Base-by-base conservation (phyloP, 2,113 vertebrate genomes). In the Leucoraja erinaceus region DNA sequence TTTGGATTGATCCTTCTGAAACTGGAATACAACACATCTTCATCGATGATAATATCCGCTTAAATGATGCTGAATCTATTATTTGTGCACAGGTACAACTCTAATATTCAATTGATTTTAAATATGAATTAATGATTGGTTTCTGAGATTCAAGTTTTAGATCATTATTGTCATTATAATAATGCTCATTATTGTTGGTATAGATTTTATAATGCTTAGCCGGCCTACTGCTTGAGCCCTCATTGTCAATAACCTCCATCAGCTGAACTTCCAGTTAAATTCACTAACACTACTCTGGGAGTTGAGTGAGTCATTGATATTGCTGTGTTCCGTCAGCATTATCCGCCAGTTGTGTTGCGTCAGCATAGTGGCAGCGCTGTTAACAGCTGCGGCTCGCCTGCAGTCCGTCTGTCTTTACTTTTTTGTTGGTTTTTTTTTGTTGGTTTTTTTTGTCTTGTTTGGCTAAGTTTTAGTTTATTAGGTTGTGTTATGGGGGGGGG, bases 1-100 rank as follows among this genome's bases (percentile, higher is more conserved):
- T 99, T 59, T 98, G 97, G 98, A 94, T 99, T 0, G 97, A 98
- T 93, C 97, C 97, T 28, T 96, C 97, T 0, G 98, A 99, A 94
- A 93, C 94, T 0, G 9, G 93, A 0, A 93, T 97, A 84, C 98
- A 98, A 70, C 98, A 99, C 95, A 98, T 99, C 94, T 98, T 97
- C 93, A 96, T 98, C 0, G 98, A 99, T 0, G 98, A 99, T 95
- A 98, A 99, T 94, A 98, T 99, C 86, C 96, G 97, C 0, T 95
- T 96, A 93, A 95, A 96, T 0, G 97, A 98, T 18, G 91, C 95
- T 0, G 96, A 98, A 61, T 97, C 97, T 68, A 97, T 98, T 25
- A 96, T 98, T 54, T 95, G 96, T 88, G 96, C 97, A 31, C 97
- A 96, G 97, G 98, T 98, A 92, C 56, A 76, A 38, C 59, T 56